phyloP scores from a whole-genome alignment of 2,888 invertebrate genomes.

The Drosophila mettleri region DNA sequence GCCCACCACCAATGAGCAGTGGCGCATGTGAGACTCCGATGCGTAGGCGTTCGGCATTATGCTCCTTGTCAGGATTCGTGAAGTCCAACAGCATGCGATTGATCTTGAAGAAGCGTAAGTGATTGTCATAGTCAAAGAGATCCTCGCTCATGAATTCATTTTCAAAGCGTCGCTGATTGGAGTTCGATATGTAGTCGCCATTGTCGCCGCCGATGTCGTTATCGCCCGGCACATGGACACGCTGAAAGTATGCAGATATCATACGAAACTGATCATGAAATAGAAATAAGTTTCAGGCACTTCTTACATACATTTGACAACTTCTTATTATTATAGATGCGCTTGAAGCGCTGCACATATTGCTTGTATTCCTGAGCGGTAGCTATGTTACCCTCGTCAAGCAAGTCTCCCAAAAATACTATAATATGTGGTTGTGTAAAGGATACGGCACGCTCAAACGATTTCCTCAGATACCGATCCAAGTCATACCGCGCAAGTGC shows the following conservation, averaged over 20 bases:
- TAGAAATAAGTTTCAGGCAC: neutral
- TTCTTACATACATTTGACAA: constrained; percentile 66
- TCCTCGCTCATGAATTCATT: constrained; percentile 90
- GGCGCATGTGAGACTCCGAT: constrained; percentile 92
- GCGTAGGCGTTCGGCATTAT: constrained; percentile 78
- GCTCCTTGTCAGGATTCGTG: constrained; percentile 86
- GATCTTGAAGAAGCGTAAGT: constrained; percentile 90
- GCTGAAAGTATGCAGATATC: constrained; percentile 86
- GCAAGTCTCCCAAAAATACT: constrained; percentile 96
- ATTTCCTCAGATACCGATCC: constrained; percentile 92
- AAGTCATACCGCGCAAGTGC: constrained; percentile 93
- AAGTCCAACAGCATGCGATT: constrained; percentile 89
- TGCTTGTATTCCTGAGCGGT: constrained; percentile 89
- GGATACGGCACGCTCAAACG: constrained; percentile 90
- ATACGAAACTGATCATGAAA: constrained; percentile 65
- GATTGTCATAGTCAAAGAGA: constrained; percentile 87
- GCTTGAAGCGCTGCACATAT: constrained; percentile 91
- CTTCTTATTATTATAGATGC: constrained; percentile 86
- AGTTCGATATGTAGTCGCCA: constrained; percentile 88
- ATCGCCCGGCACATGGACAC: constrained; percentile 96
- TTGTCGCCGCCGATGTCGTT: constrained; percentile 99
- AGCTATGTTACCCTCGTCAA: constrained; percentile 96
- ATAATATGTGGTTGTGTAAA: constrained; percentile 93
- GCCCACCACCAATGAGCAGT: constrained; percentile 83
- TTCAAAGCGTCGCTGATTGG: constrained; percentile 91